Percentiles rank a stretch among this genome's conserved stretches.
Conservation (phyloP, 2,113 vertebrate genomes). For the Osmerus mordax region DNA sequence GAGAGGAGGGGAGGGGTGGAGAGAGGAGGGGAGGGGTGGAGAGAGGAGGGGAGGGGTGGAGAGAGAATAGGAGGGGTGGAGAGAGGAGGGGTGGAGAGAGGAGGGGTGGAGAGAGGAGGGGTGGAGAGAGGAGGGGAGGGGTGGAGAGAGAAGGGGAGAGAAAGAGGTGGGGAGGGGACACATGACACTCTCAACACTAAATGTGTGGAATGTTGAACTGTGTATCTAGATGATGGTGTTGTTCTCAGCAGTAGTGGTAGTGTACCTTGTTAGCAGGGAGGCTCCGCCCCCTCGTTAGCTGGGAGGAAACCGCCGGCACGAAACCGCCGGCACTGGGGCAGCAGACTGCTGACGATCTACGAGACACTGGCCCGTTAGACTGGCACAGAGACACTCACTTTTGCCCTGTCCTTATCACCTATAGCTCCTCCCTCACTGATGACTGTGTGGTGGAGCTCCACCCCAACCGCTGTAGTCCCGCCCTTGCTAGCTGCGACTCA, state of each 20-base stretch:
- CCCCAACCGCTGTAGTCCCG: too few species aligned
- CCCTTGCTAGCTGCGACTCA: too few species aligned
- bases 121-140: not conserved
- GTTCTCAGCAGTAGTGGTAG: not conserved
- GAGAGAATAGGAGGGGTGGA: too few species aligned
- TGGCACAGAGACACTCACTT: not conserved
- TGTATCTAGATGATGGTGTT: not conserved
- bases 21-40: not conserved
- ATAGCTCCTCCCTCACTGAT: conserved; percentile 27
- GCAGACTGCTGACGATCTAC: conserved; percentile 94
- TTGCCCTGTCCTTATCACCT: not conserved
- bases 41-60: too few species aligned
- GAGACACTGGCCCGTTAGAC: conserved; percentile 89
- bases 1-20: not conserved
- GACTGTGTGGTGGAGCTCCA: not conserved
- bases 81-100: too few species aligned
- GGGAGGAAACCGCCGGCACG: conserved; percentile 81
- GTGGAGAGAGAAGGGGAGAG: too few species aligned
- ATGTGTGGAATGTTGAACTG: too few species aligned
- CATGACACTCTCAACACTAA: too few species aligned
- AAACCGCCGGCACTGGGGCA: conserved; percentile 84
- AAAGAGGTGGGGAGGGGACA: too few species aligned
- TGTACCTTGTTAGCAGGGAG: conserved; percentile 45
- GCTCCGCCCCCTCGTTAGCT: conserved; percentile 67
- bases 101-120: not conserved